A percentile compares a stretch with the other conserved stretches of the same genome.
Evolutionary conservation across 2,797 vertebrate species (phyloP).

Genomic region (Zalophus californianus): DNA sequence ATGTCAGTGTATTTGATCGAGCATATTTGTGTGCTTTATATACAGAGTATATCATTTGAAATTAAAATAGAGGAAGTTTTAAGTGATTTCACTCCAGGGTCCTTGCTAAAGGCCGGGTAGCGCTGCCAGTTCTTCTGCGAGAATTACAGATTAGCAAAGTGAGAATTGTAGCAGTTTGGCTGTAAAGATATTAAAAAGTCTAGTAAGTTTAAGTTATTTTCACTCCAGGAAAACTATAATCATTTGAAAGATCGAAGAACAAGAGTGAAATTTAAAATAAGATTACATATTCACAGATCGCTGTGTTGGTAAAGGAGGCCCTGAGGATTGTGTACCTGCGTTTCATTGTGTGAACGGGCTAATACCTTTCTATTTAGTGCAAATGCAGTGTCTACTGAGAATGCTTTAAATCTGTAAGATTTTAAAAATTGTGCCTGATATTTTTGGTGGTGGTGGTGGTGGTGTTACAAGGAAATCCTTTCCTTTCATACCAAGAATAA

Average conservation of each 20-base stretch:
- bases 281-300: conserved; percentile 52
- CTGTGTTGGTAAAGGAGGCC: not conserved
- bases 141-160: conserved; percentile 87
- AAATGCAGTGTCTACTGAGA: not conserved
- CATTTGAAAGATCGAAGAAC: conserved; percentile 83
- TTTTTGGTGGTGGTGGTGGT: not conserved
- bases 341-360: not conserved
- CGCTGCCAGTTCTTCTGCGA: conserved; percentile 85
- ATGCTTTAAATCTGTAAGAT: not conserved
- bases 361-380: not conserved
- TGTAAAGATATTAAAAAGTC: conserved; percentile 86
- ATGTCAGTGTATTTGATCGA: conserved; percentile 45
- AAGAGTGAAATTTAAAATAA: conserved; percentile 83
- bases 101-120: conserved; percentile 84
- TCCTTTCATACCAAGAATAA: conserved; percentile 50
- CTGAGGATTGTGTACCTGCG: not conserved
- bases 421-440: not conserved
- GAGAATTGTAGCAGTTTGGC: conserved; percentile 86
- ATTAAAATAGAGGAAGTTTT: conserved; percentile 86
- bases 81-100: conserved; percentile 85
- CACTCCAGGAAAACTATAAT: conserved; percentile 84
- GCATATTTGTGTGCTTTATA: conserved; percentile 77
- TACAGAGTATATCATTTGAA: conserved; percentile 84
- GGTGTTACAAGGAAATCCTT: conserved; percentile 49
- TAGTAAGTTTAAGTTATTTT: conserved; percentile 86